Percentiles rank a stretch among this genome's conserved stretches.
Evolutionary conservation across 2,797 vertebrate genomes (phyloP).

Genomic region (Distichodus sexfasciatus): DNA sequence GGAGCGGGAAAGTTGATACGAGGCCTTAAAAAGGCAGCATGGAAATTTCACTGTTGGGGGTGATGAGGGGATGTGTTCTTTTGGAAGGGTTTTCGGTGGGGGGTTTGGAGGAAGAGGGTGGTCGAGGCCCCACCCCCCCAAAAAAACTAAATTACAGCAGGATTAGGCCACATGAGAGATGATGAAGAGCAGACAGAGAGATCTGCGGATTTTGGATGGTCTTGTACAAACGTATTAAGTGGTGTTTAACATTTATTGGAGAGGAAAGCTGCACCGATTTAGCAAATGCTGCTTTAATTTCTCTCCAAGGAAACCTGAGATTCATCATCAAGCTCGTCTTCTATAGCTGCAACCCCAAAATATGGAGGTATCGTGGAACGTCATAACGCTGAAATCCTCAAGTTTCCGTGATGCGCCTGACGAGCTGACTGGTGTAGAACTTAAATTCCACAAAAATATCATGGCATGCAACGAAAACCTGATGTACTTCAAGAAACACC

Average conservation of each 20-base stretch:
- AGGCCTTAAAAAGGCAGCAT: background rate
- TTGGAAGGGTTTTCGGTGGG: background rate
- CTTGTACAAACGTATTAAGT: background rate
- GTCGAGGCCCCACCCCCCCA: background rate
- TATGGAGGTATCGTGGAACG: background rate
- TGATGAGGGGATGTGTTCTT: background rate
- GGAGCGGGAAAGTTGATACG: background rate
- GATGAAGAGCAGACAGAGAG: background rate
- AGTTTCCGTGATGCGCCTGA: background rate
- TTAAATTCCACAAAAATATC: background rate
- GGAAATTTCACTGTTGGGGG: background rate
- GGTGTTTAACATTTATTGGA: background rate
- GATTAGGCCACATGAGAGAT: background rate
- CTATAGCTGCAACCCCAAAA: background rate
- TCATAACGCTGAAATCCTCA: background rate
- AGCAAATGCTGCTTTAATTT: background rate
- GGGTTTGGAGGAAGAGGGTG: background rate
- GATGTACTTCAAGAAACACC: no score
- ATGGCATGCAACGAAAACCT: no score
- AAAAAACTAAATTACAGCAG: background rate
- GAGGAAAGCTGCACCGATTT: background rate
- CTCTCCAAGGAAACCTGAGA: background rate
- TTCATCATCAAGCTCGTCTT: background rate
- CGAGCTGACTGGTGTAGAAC: background rate
- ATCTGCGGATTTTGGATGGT: background rate